Evolutionary conservation across 2,797 vertebrate species (phyloP), one percentile per base, ranked within the genome.

Genomic region (Discoglossus pictus): DNA sequence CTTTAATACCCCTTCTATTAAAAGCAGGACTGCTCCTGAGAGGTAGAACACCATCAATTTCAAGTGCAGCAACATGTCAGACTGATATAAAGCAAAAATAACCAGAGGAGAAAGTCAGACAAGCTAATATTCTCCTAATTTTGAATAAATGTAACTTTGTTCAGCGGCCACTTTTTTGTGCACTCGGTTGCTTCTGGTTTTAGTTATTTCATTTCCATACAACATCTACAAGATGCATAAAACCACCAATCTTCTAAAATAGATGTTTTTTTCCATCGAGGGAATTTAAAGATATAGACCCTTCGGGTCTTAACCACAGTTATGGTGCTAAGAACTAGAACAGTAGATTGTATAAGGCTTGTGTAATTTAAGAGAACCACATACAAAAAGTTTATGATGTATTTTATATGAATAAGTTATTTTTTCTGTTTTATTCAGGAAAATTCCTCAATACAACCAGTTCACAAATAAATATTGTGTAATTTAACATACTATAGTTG

Each of bases 111-210:
- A 71, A 58, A 51, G 53, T 71, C 61, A 71, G 60, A 63, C 68
- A 64, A 64, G 52, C 68, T 71, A 71, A 71, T 71, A 71, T 64
- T 64, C 68, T 59, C 36, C 68, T 64, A 42, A 64, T 71, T 64
- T 71, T 64, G 60, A 71, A 64, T 64, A 71, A 71, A 71, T 58
- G 68, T 64, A 71, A 71, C 60, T 63, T 64, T 71, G 68, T 71
- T 64, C 60, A 58, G 25, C 17, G 60, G 52, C 68, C 36, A 47
- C 52, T 51, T 63, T 56, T 55, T 62, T 34, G 23, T 58, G 44
- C 60, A 56, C 60, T 43, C 31, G 13, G n/a, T 42, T 71, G 61
- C 52, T 71, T 71, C 68, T 71, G 68, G 68, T 71, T 71, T 64
- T 71, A 44, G 68, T 71, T 71, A 71, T 71, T 71, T 71, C 52